Evolutionary conservation across 2,888 invertebrate species (phyloP).

Genomic region (Microdon myrmicae): DNA sequence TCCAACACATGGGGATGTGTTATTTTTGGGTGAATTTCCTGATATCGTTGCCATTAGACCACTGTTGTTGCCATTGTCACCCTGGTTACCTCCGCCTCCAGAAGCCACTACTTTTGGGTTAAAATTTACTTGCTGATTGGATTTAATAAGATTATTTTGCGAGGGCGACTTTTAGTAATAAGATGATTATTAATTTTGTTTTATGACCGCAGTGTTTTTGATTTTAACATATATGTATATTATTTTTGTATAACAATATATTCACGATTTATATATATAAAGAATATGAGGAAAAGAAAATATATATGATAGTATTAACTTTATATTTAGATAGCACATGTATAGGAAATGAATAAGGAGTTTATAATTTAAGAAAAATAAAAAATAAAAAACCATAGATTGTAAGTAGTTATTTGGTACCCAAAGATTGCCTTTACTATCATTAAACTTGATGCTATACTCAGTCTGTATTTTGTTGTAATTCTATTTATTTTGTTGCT

Average conservation of each 20-base stretch:
- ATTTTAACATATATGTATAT: constrained; percentile 4
- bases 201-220: constrained; percentile 1
- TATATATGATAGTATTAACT: constrained; percentile 41
- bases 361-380: no score
- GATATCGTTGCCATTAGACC: constrained; percentile 50
- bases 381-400: no score
- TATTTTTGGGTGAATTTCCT: constrained; percentile 27
- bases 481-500: no score
- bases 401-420: no score
- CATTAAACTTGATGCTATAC: no score
- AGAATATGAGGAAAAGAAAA: constrained; percentile 38
- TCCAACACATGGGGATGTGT: constrained; percentile 51
- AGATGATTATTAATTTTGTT: constrained; percentile 18
- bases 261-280: no score
- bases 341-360: no score
- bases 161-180: constrained; percentile 46
- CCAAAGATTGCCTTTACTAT: no score
- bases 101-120: constrained; percentile 41
- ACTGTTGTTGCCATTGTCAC: constrained; percentile 33
- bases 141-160: constrained; percentile 53
- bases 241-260: constrained; percentile 32
- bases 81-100: constrained; percentile 30
- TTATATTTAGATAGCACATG: no score
- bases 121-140: constrained; percentile 46
- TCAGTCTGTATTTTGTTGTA: no score